Evolutionary conservation across 2,888 invertebrate species (phyloP).

Genomic region (Micropterix aruncella): DNA sequence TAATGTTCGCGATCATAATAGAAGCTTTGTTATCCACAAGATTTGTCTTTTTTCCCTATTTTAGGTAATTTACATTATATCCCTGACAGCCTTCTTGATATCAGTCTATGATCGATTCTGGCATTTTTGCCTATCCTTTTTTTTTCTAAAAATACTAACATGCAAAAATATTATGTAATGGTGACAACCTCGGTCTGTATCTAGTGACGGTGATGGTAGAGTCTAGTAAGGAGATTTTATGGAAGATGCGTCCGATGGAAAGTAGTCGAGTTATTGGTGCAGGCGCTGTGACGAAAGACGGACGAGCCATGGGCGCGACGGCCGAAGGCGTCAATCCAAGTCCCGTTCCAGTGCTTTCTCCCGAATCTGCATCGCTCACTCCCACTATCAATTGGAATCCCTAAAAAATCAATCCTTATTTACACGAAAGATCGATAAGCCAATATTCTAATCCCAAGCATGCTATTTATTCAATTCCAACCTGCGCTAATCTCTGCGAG

Average conservation of each 20-base stretch:
- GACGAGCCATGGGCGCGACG: conserved; percentile 24
- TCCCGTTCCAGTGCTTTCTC: conserved; percentile 23
- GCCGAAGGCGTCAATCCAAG: conserved; percentile 30
- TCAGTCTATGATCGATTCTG: too few species aligned
- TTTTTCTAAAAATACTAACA: too few species aligned
- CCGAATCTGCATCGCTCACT: conserved; percentile 30
- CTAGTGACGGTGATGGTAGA: conserved; percentile 88
- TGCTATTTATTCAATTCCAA: conserved; percentile 15
- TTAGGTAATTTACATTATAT: too few species aligned
- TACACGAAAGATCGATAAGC: background rate
- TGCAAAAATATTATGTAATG: too few species aligned
- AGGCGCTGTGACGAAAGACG: conserved; percentile 23
- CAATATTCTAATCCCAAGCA: background rate
- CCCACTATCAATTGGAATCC: conserved; percentile 72
- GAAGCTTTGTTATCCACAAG: too few species aligned
- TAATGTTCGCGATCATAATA: too few species aligned
- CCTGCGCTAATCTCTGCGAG: conserved; percentile 90
- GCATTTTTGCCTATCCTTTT: too few species aligned
- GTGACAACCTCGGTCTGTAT: conserved; percentile 92
- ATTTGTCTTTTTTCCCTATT: too few species aligned
- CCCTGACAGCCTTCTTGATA: too few species aligned
- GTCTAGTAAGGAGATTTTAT: conserved; percentile 73
- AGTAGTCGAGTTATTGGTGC: conserved; percentile 64
- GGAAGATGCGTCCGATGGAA: conserved; percentile 92
- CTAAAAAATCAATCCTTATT: conserved; percentile 22